Evolutionary conservation across 2,888 invertebrate species (phyloP).

Genomic region (Drosophila limbata): DNA sequence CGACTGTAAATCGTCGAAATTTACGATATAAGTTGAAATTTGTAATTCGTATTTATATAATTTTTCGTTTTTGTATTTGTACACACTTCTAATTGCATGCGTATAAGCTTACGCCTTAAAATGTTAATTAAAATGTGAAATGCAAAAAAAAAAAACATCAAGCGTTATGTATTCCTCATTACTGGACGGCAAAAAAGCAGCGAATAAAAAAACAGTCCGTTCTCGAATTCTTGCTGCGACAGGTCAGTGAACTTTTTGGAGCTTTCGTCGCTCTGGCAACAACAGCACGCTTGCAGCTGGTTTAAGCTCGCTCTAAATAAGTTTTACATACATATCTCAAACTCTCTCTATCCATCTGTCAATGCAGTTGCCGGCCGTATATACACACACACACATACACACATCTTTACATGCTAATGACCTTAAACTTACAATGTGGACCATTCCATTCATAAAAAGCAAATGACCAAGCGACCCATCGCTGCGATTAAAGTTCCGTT

Average conservation of each 20-base stretch:
- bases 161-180: conserved; percentile 10
- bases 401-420: conserved; percentile 46
- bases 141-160: conserved; percentile 47
- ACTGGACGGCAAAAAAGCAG: neutral
- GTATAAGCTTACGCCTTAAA: conserved; percentile 73
- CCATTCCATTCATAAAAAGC: conserved; percentile 43
- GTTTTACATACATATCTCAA: neutral
- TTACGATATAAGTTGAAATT: conserved; percentile 41
- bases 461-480: conserved; percentile 45
- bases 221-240: conserved; percentile 10
- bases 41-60: conserved; percentile 25
- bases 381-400: conserved; percentile 8
- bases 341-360: neutral
- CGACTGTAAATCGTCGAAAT: conserved; percentile 38
- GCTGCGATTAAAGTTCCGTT: conserved; percentile 68
- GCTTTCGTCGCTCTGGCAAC: conserved; percentile 23
- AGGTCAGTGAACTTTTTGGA: conserved; percentile 49
- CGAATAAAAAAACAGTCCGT: conserved; percentile 14
- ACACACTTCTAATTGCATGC: conserved; percentile 69
- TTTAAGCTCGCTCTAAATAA: conserved; percentile 29
- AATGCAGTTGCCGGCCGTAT: conserved; percentile 30
- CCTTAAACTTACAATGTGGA: conserved; percentile 56
- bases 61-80: conserved; percentile 53
- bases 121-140: conserved; percentile 82
- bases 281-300: conserved; percentile 20